Percentiles rank a stretch among this genome's conserved stretches.
Conservation (phyloP, 2,888 invertebrate species). For the Rutpela maculata region DNA sequence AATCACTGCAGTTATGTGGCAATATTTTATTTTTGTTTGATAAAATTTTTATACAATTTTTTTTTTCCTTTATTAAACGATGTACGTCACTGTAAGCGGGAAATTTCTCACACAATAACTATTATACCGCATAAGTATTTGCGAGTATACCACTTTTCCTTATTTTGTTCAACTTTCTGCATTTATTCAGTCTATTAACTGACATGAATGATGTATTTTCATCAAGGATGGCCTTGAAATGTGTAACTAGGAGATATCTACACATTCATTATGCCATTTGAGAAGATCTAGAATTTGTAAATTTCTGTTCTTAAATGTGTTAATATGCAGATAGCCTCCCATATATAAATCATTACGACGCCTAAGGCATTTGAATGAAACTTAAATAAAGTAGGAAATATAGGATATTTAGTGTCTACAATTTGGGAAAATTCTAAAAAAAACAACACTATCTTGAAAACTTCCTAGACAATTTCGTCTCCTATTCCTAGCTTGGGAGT, state of each 20-base stretch:
- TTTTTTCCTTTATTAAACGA: not conserved
- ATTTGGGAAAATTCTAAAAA: no score
- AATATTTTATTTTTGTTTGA: no score
- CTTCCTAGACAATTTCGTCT: no score
- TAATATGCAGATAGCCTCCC: not conserved
- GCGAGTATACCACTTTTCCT: constrained; percentile 42
- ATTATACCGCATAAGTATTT: constrained; percentile 7
- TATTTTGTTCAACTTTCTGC: constrained; percentile 52
- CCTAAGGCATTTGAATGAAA: no score
- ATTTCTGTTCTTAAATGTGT: not conserved
- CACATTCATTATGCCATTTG: not conserved
- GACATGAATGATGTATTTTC: constrained; percentile 29
- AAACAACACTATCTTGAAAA: no score
- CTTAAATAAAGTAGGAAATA: no score
- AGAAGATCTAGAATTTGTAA: not conserved
- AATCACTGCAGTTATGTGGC: no score
- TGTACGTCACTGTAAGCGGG: not conserved
- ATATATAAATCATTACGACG: no score
- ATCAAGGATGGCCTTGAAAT: constrained; percentile 8
- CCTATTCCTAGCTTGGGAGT: no score
- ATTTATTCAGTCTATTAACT: constrained; percentile 50
- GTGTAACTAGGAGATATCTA: not conserved
- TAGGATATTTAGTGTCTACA: no score
- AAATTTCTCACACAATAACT: constrained; percentile 17
- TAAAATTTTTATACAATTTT: no score